phyloP scores from a whole-genome alignment of 2,113 vertebrate genomes.

The Falco punctatus region DNA sequence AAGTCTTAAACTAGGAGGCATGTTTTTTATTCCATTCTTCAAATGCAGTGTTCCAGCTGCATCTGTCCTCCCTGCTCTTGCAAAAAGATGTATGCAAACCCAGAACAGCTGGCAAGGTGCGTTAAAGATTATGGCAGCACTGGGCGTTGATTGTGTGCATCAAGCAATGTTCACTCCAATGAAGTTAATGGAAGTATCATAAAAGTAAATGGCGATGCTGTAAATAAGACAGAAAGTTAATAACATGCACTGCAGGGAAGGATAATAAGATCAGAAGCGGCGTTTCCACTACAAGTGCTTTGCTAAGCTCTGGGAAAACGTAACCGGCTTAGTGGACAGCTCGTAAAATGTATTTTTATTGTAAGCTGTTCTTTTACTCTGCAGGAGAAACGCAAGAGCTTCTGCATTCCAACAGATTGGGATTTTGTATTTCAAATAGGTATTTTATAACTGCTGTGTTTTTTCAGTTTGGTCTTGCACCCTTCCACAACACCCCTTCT shows the following conservation, averaged over 20 bases:
- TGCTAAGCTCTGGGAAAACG: slow-evolving; percentile 36
- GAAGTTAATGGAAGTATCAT: slow-evolving; percentile 37
- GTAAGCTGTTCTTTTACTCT: background rate
- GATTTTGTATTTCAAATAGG: background rate
- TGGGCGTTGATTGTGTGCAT: background rate
- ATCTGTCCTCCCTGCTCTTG: background rate
- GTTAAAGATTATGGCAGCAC: background rate
- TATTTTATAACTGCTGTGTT: background rate
- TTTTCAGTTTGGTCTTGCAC: background rate
- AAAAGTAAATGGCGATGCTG: slow-evolving; percentile 44
- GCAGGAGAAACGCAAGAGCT: background rate
- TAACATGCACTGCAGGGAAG: slow-evolving; percentile 31
- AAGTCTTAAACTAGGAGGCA: background rate
- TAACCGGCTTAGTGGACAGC: background rate
- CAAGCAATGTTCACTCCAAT: slow-evolving; percentile 21
- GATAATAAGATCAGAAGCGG: slow-evolving; percentile 46
- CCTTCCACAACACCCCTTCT: background rate
- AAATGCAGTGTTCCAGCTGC: background rate
- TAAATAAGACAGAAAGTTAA: slow-evolving; percentile 57
- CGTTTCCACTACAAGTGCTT: slow-evolving; percentile 1
- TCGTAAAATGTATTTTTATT: background rate
- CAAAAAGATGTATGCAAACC: background rate
- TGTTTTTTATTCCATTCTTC: background rate
- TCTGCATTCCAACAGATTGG: background rate
- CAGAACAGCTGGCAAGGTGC: slow-evolving; percentile 4